A percentile compares a stretch with the other conserved stretches of the same genome.
Conservation (phyloP, 2,888 invertebrate genomes). For the Galerucella nymphaeae region DNA sequence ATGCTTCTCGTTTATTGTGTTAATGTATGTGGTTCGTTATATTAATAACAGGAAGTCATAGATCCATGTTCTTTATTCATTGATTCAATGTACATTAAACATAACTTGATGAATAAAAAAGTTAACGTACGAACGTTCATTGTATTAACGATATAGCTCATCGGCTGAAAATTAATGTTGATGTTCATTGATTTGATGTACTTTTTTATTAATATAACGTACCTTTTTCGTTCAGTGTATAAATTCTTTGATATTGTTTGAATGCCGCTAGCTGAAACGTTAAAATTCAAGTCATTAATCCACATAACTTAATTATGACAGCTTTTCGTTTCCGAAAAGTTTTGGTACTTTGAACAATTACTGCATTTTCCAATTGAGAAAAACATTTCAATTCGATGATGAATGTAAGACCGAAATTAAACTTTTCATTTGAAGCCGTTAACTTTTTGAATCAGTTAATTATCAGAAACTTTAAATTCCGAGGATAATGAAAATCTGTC, state of each 20-base stretch:
- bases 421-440: neutral
- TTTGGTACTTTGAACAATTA: constrained; percentile 6
- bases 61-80: too few relatives aligned
- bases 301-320: neutral
- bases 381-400: constrained; percentile 8
- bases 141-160: too few relatives aligned
- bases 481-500: neutral
- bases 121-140: too few relatives aligned
- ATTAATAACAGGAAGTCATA: too few relatives aligned
- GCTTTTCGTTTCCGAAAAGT: constrained; percentile 7
- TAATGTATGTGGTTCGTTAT: too few relatives aligned
- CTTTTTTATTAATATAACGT: too few relatives aligned
- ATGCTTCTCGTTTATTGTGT: too few relatives aligned
- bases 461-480: constrained; percentile 2
- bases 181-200: too few relatives aligned
- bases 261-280: constrained; percentile 1
- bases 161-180: too few relatives aligned
- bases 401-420: constrained; percentile 9
- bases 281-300: neutral
- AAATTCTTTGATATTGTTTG: neutral
- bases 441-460: constrained; percentile 18
- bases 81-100: too few relatives aligned
- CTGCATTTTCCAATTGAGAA: constrained; percentile 11
- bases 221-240: too few relatives aligned
- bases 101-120: too few relatives aligned